These are phyloP conservation scores for Ips typographus DNA, from an alignment of 1,140 invertebrate genomes.

Conservation along the genomic window DNA sequence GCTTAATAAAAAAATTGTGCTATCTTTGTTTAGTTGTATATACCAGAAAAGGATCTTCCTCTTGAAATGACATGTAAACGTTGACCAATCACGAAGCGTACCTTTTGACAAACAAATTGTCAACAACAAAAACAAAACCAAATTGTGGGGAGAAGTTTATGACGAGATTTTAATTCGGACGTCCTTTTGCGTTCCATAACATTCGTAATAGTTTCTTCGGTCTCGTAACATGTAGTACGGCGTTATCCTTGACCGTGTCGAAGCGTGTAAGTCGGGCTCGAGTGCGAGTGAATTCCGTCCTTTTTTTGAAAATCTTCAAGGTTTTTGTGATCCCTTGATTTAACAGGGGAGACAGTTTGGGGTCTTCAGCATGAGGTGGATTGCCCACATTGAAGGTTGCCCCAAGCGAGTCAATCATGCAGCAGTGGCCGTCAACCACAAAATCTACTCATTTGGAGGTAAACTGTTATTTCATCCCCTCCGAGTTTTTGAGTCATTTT, in stretches of 20 bases:
- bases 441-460: slow-evolving; percentile 86
- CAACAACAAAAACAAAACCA: too few species aligned
- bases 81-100: too few species aligned
- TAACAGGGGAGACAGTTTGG: neutral
- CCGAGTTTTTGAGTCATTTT: too few species aligned
- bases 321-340: neutral
- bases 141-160: neutral
- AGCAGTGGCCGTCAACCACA: slow-evolving; percentile 76
- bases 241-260: neutral
- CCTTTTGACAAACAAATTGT: too few species aligned
- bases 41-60: too few species aligned
- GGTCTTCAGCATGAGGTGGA: slow-evolving; percentile 65
- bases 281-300: neutral
- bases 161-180: neutral
- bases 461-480: neutral
- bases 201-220: slow-evolving; percentile 8
- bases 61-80: too few species aligned
- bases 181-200: slow-evolving; percentile 2
- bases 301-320: neutral
- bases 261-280: neutral
- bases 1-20: too few species aligned
- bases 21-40: too few species aligned
- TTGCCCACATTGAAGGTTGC: slow-evolving; percentile 78
- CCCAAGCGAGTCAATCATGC: slow-evolving; percentile 86
- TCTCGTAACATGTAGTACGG: neutral